Evolutionary conservation across 2,797 vertebrate species (phyloP).

Genomic region (Gallinago solitaria): DNA sequence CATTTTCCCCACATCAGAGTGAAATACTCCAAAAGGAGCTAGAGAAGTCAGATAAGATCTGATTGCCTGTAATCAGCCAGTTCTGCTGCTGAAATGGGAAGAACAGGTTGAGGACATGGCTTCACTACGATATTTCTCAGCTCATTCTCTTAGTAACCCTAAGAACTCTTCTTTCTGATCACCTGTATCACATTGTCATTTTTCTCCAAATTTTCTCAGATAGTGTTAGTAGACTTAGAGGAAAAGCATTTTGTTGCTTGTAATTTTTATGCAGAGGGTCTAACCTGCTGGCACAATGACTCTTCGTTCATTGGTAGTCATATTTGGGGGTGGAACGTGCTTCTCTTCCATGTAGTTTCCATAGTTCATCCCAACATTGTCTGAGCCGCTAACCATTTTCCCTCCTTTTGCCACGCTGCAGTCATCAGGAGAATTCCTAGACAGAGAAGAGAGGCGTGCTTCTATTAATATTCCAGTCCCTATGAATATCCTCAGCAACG

Average conservation of each 20-base stretch:
- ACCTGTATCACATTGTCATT: neutral
- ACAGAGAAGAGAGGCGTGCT: neutral
- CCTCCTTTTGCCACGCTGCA: slow-evolving; percentile 84
- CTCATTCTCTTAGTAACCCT: neutral
- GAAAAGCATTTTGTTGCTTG: neutral
- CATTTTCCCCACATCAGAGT: neutral
- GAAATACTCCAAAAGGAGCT: neutral
- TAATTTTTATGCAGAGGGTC: neutral
- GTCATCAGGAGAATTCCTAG: slow-evolving; percentile 85
- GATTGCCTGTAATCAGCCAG: neutral
- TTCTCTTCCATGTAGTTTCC: slow-evolving; percentile 89
- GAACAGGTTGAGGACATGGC: neutral
- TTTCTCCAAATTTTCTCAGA: neutral
- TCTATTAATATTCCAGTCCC: neutral
- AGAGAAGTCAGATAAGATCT: neutral
- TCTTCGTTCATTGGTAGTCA: slow-evolving; percentile 86
- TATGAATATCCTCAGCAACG: neutral
- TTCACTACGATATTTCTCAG: neutral
- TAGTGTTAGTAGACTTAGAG: neutral
- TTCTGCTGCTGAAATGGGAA: neutral
- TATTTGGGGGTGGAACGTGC: slow-evolving; percentile 85
- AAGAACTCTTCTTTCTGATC: neutral
- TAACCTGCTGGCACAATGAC: slow-evolving; percentile 91
- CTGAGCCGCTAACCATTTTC: slow-evolving; percentile 80
- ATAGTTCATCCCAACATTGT: slow-evolving; percentile 81